Base-by-base conservation (phyloP, 2,888 invertebrate species). In the Polydrusus tereticollis region DNA sequence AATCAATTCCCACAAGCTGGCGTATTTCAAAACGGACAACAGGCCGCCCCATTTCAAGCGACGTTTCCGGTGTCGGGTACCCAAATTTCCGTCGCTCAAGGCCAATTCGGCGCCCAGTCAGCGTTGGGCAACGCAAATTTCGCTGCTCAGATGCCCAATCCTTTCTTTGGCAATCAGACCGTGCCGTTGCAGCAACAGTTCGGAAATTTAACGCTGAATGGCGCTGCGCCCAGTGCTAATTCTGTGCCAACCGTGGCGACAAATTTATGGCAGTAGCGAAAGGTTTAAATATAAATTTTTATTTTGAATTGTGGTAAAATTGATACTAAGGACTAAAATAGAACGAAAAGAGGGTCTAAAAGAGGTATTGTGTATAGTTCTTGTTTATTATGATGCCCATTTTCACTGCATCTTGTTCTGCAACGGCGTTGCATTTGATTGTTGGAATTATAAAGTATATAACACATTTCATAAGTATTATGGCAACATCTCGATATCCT, bases 141-240 rank as follows among this genome's bases (percentile, higher is more conserved):
- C 29, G 57, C 69, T 16, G 16, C 50, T 10, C 33, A 62, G n/a
- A 70, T 78, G 23, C 78, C 83, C 3, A 84, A 84, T 79, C 83
- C 85, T 1, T 84, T 85, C 66, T 84, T 82, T 73, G 77, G 73
- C 14, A 81, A 78, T 71, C 81, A 79, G 72, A 77, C 76, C 57
- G 77, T 75, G 67, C 36, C 67, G 23, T 72, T 88, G 74, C 86
- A 86, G 45, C 88, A 88, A 79, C 88, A 88, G 80, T 88, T 88
- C 83, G 83, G 86, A 16, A 87, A 87, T 80, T 82, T 88, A 80
- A 85, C 86, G 60, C 78, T 88, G 70, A 81, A 77, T 72, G 80
- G 80, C 75, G 81, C 80, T 57, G 70, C 77, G 7, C 55, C 80
- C 10, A 74, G 55, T 69, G 55, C 77, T 14, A 80, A 81, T 52